These are phyloP conservation scores for Automeris io DNA, from an alignment of 2,888 invertebrate species.

Conservation along the genomic window DNA sequence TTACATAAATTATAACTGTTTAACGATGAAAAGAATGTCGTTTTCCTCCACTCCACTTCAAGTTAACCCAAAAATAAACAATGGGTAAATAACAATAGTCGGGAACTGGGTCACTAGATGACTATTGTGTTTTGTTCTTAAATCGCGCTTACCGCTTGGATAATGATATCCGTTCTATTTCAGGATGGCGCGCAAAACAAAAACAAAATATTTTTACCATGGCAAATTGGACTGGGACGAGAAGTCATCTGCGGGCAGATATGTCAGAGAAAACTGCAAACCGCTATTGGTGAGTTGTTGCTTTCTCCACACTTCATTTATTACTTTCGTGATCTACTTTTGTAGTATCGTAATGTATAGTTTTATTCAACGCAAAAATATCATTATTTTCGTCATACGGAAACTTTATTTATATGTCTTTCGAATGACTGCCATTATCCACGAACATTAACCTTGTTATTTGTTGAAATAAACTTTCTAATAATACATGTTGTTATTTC, in stretches of 20 bases:
- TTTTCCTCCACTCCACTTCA: constrained; percentile 4
- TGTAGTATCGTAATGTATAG: no score
- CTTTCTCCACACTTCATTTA: no score
- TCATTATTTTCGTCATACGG: no score
- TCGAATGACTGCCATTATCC: no score
- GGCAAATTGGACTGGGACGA: constrained; percentile 99
- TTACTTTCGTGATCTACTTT: no score
- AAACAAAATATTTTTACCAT: constrained; percentile 98
- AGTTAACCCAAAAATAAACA: constrained; percentile 15
- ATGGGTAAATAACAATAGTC: constrained; percentile 5
- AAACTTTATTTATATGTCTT: no score
- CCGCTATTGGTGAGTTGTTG: constrained; percentile 88
- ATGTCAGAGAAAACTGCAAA: constrained; percentile 98
- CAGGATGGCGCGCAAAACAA: constrained; percentile 92
- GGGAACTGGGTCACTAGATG: constrained; percentile 10
- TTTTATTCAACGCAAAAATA: no score
- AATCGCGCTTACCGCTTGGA: constrained; percentile 9
- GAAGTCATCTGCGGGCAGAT: constrained; percentile 96
- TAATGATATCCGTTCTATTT: constrained; percentile 30
- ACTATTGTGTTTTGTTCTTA: constrained; percentile 9
- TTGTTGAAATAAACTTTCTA: no score
- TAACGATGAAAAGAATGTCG: background rate
- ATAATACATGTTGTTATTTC: no score
- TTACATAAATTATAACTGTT: background rate
- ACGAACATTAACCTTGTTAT: no score